phyloP scores from a whole-genome alignment of 2,888 invertebrate genomes.

The Cataglyphis rosenhaueri region DNA sequence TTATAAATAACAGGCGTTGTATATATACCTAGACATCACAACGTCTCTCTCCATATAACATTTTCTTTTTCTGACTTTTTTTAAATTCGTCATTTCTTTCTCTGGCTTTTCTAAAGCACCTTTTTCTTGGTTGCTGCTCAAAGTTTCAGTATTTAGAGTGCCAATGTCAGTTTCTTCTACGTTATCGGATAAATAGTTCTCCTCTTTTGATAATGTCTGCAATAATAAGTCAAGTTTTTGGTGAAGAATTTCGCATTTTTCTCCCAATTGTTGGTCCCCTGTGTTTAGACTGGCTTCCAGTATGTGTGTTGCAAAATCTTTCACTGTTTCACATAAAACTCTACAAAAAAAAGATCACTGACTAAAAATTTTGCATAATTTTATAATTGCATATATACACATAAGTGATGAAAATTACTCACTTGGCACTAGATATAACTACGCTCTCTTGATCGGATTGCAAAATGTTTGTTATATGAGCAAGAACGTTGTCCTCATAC shows the following conservation, averaged over 20 bases:
- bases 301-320: conserved; percentile 90
- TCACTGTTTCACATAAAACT: conserved; percentile 92
- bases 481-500: conserved; percentile 92
- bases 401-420: conserved; percentile 74
- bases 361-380: conserved; percentile 30
- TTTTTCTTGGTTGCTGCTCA: conserved; percentile 81
- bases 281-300: conserved; percentile 87
- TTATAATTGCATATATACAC: neutral
- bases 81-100: conserved; percentile 86
- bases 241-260: conserved; percentile 91
- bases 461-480: conserved; percentile 94
- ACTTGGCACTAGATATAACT: conserved; percentile 91
- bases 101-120: conserved; percentile 86
- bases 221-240: conserved; percentile 92
- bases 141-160: conserved; percentile 70
- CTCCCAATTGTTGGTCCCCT: conserved; percentile 88
- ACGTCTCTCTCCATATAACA: conserved; percentile 88
- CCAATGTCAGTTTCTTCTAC: conserved; percentile 78
- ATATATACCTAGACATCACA: conserved; percentile 85
- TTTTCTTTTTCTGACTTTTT: conserved; percentile 81
- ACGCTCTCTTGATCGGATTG: conserved; percentile 92
- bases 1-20: conserved; percentile 19
- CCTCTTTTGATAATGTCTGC: conserved; percentile 90
- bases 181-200: conserved; percentile 82
- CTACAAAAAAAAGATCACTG: conserved; percentile 77